Conservation (phyloP, 2,113 vertebrate genomes). For the Odobenus rosmarus region DNA sequence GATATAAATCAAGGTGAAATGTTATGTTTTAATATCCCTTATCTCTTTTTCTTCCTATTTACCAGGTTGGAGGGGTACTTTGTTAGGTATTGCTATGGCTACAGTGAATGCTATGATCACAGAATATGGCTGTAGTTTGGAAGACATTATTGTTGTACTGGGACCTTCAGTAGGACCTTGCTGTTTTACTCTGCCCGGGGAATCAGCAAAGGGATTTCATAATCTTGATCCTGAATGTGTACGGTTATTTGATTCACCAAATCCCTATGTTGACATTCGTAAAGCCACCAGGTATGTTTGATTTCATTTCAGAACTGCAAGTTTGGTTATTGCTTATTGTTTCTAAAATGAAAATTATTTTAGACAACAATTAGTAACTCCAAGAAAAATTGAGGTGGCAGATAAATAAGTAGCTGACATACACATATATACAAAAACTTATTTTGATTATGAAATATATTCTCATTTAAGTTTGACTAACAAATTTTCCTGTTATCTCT, state of each 20-base stretch:
- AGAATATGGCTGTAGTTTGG: conserved; percentile 87
- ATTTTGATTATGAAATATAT: conserved; percentile 5
- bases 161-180: conserved; percentile 94
- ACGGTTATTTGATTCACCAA: conserved; percentile 81
- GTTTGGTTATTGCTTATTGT: neutral
- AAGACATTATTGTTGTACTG: conserved; percentile 90
- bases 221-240: conserved; percentile 91
- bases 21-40: neutral
- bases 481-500: neutral
- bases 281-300: conserved; percentile 92
- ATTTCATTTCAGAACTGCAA: neutral
- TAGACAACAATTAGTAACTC: neutral
- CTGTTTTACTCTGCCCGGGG: conserved; percentile 90
- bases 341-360: conserved; percentile 44
- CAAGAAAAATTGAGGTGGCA: neutral
- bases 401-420: neutral
- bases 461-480: neutral
- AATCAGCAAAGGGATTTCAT: conserved; percentile 88
- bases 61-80: conserved; percentile 94
- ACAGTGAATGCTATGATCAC: conserved; percentile 92
- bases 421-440: neutral
- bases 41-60: conserved; percentile 22
- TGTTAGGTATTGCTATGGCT: conserved; percentile 93
- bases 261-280: conserved; percentile 91
- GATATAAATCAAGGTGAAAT: conserved; percentile 27